Conservation (phyloP, 2,888 invertebrate species). For the Conomelus anceps region DNA sequence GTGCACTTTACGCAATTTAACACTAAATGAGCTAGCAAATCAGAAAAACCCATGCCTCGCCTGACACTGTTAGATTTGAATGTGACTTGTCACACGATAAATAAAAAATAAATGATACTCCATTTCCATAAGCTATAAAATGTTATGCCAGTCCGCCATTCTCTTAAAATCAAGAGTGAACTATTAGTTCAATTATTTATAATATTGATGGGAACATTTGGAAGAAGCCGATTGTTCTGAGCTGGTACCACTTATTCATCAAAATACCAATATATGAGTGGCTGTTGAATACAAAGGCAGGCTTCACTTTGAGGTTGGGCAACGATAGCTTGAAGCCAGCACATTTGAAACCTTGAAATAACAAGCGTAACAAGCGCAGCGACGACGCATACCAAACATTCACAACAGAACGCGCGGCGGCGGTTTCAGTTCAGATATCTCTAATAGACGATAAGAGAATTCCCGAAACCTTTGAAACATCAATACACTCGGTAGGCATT, state of each 20-base stretch:
- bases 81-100: no score
- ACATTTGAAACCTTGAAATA: neutral
- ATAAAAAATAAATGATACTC: no score
- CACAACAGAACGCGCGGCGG: neutral
- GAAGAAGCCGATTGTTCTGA: neutral
- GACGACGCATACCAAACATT: neutral
- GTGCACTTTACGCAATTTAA: no score
- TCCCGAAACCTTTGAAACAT: constrained; percentile 4
- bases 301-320: neutral
- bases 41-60: no score
- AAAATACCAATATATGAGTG: neutral
- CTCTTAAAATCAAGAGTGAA: no score
- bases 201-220: no score
- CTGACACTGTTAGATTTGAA: no score
- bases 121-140: no score
- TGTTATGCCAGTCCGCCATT: no score
- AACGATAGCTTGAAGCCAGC: neutral
- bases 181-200: no score
- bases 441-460: neutral
- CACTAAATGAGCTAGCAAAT: no score
- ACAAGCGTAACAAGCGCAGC: neutral
- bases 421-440: neutral
- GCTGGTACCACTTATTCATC: neutral
- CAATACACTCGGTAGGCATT: neutral
- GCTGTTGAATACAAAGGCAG: neutral